Evolutionary conservation across 2,113 vertebrate species (phyloP), one percentile per base, ranked within the genome.

Genomic region (Thunnus thynnus): DNA sequence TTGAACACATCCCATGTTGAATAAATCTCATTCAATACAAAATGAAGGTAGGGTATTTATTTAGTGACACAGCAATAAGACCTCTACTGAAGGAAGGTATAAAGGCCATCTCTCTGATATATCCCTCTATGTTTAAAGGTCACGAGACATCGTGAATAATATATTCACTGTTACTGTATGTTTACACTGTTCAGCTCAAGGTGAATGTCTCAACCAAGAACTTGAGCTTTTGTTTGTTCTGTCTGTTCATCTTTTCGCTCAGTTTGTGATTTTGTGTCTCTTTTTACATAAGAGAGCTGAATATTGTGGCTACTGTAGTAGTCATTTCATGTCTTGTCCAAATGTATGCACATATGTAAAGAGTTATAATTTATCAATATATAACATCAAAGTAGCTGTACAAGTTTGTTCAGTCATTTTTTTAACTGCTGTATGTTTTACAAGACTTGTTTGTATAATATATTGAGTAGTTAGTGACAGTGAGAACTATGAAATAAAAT

Each of bases 221-320:
- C 71, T 63, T 52, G 13, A 61, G 47, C 30, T 44, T 32, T 12
- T 68, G 50, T 83, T 57, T 57, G 6, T 46, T 51, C n/a, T 61
- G 70, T 16, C 10, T 65, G 18, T 72, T 16, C 0, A 0, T 70
- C 52, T 55, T 61, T 69, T 65, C 10, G 0, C 66, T 54, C 17
- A 9, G 2, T 50, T 17, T 55, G 32, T 61, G 8, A 72, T 65
- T 68, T 77, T 65, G 27, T 67, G 22, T 67, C 64, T 85, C 73
- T 88, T 62, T 81, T 67, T 76, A 68, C 14, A 7, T 9, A 58
- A 86, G 57, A 82, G 88, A 87, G 63, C 18, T 78, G 51, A 46
- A 64, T 67, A 62, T 64, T 81, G 72, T 82, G 87, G 56, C 68
- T 87, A 85, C 85, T 84, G 80, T 83, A 32, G 81, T 86, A 89